Percentiles rank a stretch among this genome's conserved stretches.
These are phyloP conservation scores for Python bivittatus DNA, from an alignment of 2,113 vertebrate genomes.

Conservation along the genomic window DNA sequence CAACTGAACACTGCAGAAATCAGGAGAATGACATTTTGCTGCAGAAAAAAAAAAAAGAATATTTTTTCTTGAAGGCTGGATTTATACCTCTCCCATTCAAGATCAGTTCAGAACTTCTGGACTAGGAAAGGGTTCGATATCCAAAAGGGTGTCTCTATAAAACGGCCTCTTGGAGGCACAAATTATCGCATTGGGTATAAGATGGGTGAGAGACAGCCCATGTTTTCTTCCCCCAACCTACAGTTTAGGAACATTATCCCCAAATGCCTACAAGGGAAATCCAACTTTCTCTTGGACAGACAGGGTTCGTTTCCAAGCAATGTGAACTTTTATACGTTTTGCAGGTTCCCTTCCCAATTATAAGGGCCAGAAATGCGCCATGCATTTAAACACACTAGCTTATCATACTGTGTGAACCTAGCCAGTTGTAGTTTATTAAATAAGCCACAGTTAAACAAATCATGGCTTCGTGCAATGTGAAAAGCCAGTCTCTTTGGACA, in stretches of 20 bases:
- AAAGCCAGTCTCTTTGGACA: too few species aligned
- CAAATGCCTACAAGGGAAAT: too few species aligned
- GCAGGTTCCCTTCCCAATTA: neutral
- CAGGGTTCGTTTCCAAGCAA: too few species aligned
- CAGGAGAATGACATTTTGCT: constrained; percentile 59
- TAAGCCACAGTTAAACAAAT: too few species aligned
- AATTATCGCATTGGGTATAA: constrained; percentile 31
- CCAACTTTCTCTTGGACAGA: too few species aligned
- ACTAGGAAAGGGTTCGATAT: neutral
- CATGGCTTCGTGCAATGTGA: too few species aligned
- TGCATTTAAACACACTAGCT: neutral
- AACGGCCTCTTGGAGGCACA: neutral
- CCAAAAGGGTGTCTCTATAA: neutral
- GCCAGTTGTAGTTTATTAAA: too few species aligned
- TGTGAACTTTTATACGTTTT: too few species aligned
- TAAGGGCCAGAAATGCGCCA: neutral
- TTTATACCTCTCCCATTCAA: constrained; percentile 39
- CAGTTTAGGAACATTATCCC: too few species aligned
- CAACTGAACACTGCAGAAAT: constrained; percentile 59
- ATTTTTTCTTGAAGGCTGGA: neutral
- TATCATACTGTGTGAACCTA: too few species aligned
- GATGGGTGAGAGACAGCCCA: neutral
- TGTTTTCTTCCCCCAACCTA: neutral
- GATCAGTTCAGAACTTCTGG: constrained; percentile 38
- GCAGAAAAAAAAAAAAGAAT: constrained; percentile 8